These are phyloP conservation scores for Drosophila aff. DNA, from an alignment of 1,140 invertebrate species.

Conservation along the genomic window DNA sequence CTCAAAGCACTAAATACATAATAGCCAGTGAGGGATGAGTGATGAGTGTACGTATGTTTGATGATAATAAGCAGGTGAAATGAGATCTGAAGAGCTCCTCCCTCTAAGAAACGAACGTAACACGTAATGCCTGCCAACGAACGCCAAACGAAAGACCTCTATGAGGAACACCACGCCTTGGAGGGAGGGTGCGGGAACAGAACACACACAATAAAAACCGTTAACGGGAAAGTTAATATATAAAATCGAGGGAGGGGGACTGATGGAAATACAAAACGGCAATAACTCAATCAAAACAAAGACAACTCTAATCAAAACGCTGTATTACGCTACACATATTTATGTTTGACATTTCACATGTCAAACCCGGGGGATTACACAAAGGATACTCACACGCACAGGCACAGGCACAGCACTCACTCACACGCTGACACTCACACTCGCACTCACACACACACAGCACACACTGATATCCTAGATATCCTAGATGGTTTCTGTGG, in stretches of 20 bases:
- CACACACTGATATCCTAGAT: conserved; percentile 33
- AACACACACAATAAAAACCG: conserved; percentile 26
- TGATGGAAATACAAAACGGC: conserved; percentile 41
- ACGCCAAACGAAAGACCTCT: conserved; percentile 3
- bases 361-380: conserved; percentile 44
- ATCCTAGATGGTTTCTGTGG: conserved; percentile 13
- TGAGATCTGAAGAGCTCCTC: conserved; percentile 33
- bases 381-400: conserved; percentile 38
- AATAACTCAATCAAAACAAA: conserved; percentile 51
- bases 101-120: conserved; percentile 9
- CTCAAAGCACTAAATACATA: conserved; percentile 41
- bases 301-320: conserved; percentile 69
- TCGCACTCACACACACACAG: conserved; percentile 20
- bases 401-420: conserved; percentile 11
- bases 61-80: conserved; percentile 26
- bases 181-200: conserved; percentile 26
- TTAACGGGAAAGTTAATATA: conserved; percentile 31
- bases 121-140: conserved; percentile 24
- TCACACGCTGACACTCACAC: conserved; percentile 5
- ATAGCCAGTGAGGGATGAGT: conserved; percentile 27
- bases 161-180: conserved; percentile 1
- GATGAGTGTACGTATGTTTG: conserved; percentile 14
- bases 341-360: conserved; percentile 53
- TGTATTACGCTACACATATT: conserved; percentile 77
- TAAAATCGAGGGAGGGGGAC: conserved; percentile 3